Evolutionary conservation across 2,797 vertebrate species (phyloP).

Genomic region (Peromyscus nudipes): DNA sequence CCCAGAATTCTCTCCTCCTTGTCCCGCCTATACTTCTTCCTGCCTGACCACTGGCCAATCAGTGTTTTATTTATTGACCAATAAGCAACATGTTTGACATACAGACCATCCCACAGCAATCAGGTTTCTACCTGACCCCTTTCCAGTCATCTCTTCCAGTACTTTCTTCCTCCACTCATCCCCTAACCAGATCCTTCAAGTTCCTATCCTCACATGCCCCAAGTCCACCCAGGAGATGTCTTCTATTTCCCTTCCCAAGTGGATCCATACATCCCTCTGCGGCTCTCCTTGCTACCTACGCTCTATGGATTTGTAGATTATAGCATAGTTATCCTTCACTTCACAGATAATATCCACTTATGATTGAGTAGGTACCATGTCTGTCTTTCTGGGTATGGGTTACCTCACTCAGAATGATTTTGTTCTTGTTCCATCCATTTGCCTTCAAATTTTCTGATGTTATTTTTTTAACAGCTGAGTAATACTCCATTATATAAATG

Average conservation of each 20-base stretch:
- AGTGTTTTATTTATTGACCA: no score
- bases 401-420: not conserved
- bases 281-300: not conserved
- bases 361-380: not conserved
- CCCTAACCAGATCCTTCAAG: not conserved
- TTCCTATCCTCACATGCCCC: not conserved
- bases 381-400: not conserved
- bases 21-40: no score
- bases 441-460: not conserved
- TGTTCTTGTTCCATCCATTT: not conserved
- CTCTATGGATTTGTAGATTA: not conserved
- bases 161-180: not conserved
- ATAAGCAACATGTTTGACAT: no score
- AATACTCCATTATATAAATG: not conserved
- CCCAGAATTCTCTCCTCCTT: no score
- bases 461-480: not conserved
- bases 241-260: not conserved
- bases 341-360: not conserved
- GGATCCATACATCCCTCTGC: not conserved
- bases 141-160: not conserved
- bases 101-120: no score
- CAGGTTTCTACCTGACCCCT: not conserved
- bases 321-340: not conserved
- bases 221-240: not conserved
- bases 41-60: no score